These are phyloP conservation scores for Argopecten irradians DNA, from an alignment of 1,140 invertebrate genomes.

Conservation along the genomic window DNA sequence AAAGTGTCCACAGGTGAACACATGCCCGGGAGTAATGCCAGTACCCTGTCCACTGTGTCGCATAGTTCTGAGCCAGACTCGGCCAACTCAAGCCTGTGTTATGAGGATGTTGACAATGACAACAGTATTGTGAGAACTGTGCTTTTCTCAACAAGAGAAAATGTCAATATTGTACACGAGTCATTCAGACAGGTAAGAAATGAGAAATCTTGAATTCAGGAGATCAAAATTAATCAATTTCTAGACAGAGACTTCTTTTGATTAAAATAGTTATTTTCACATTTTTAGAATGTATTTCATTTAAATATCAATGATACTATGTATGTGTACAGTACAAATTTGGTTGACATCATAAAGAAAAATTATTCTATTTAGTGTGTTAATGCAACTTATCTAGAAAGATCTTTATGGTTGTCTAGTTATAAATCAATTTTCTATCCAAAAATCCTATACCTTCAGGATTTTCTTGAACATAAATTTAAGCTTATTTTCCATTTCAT, in stretches of 20 bases:
- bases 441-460: too few relatives aligned
- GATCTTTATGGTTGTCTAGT: too few relatives aligned
- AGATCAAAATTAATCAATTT: background rate
- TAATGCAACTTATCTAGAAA: too few relatives aligned
- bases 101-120: conserved; percentile 75
- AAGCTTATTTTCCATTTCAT: conserved; percentile 27
- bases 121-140: conserved; percentile 88
- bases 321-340: too few relatives aligned
- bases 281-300: too few relatives aligned
- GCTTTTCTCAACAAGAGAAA: conserved; percentile 91
- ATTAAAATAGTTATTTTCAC: background rate
- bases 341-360: too few relatives aligned
- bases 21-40: conserved; percentile 66
- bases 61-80: conserved; percentile 67
- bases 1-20: conserved; percentile 46
- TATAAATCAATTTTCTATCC: too few relatives aligned
- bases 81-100: conserved; percentile 72
- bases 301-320: too few relatives aligned
- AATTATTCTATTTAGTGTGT: too few relatives aligned
- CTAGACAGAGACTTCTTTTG: background rate
- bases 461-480: too few relatives aligned
- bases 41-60: conserved; percentile 64
- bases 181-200: conserved; percentile 86
- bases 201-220: background rate
- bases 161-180: conserved; percentile 97